A percentile compares a stretch with the other conserved stretches of the same genome.
Conservation (phyloP, 1,140 invertebrate genomes). For the Neuroterus valhalla region DNA sequence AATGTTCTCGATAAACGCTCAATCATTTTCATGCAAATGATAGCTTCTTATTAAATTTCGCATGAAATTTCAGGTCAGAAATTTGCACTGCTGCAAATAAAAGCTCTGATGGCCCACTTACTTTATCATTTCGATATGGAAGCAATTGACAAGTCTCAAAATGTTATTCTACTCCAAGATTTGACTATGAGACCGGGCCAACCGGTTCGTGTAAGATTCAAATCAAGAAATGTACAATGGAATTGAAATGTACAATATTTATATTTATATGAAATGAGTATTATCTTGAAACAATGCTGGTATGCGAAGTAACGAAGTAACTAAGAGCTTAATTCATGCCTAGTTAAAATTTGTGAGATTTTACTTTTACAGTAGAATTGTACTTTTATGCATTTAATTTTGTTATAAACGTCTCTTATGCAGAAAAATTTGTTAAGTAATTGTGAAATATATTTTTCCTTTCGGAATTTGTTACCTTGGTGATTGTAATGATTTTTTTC, state of each 20-base stretch:
- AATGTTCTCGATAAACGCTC: background rate
- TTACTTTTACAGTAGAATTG: too few relatives aligned
- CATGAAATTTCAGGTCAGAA: constrained; percentile 52
- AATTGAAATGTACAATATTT: background rate
- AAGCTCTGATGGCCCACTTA: constrained; percentile 41
- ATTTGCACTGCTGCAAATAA: constrained; percentile 55
- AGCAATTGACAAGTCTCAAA: background rate
- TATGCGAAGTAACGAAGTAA: too few relatives aligned
- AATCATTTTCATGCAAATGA: background rate
- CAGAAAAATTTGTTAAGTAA: too few relatives aligned
- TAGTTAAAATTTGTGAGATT: too few relatives aligned
- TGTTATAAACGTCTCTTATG: too few relatives aligned
- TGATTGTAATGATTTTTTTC: too few relatives aligned
- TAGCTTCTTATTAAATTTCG: background rate
- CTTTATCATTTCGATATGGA: constrained; percentile 31
- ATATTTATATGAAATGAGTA: too few relatives aligned
- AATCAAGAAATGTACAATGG: background rate
- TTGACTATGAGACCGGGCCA: constrained; percentile 3
- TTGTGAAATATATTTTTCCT: too few relatives aligned
- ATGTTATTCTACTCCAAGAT: constrained; percentile 7
- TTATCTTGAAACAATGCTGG: too few relatives aligned
- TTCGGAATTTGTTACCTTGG: too few relatives aligned
- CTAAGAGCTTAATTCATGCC: too few relatives aligned
- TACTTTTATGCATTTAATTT: too few relatives aligned
- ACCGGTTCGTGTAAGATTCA: constrained; percentile 6